A percentile compares a stretch with the other conserved stretches of the same genome.
Conservation (phyloP, 2,888 invertebrate species). For the Schrankia costaestrigalis region DNA sequence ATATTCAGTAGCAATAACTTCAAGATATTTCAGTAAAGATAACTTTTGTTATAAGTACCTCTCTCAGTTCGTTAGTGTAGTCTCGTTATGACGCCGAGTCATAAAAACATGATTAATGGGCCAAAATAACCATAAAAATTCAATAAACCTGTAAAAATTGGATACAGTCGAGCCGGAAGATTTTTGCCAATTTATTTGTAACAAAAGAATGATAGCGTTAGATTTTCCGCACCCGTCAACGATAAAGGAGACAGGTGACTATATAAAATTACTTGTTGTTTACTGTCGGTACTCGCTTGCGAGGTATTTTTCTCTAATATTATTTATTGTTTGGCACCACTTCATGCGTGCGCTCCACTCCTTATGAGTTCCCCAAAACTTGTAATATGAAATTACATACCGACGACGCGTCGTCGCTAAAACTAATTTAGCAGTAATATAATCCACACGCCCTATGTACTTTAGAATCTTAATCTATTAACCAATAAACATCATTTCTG, state of each 20-base stretch:
- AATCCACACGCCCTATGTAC: conserved; percentile 13
- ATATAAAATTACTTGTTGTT: conserved; percentile 20
- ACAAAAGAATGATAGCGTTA: conserved; percentile 22
- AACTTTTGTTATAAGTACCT: no score
- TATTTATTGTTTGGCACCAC: conserved; percentile 1
- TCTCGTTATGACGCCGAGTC: conserved; percentile 41
- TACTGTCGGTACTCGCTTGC: conserved; percentile 6
- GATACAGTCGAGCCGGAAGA: conserved; percentile 34
- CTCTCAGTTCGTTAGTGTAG: conserved; percentile 30
- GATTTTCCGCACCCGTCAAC: conserved; percentile 21
- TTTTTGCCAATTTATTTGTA: conserved; percentile 41
- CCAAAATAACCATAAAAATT: conserved; percentile 57
- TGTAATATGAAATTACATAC: conserved; percentile 18
- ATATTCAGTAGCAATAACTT: no score
- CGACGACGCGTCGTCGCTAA: conserved; percentile 2
- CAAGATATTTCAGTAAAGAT: no score
- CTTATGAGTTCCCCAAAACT: conserved; percentile 11
- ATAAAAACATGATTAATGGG: conserved; percentile 51
- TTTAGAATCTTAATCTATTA: conserved; percentile 20
- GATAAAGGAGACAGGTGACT: conserved; percentile 19
- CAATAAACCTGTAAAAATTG: conserved; percentile 50
- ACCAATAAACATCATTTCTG: conserved; percentile 17
- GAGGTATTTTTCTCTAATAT: conserved; percentile 5
- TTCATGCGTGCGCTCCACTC: conserved; percentile 7
- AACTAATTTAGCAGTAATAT: conserved; percentile 18